Evolutionary conservation across 2,113 vertebrate genomes (phyloP).

Genomic region (Uropsilus gracilis): DNA sequence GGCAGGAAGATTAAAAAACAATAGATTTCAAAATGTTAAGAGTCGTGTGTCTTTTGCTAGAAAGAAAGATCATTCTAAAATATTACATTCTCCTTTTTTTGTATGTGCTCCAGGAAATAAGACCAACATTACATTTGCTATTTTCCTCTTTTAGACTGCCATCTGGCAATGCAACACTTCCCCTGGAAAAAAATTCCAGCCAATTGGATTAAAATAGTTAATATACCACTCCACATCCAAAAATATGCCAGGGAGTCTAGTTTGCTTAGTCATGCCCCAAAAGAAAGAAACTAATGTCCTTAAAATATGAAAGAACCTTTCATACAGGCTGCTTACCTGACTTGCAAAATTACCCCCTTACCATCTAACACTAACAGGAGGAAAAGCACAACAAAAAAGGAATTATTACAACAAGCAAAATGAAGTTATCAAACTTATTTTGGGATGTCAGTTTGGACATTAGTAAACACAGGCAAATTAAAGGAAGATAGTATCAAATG

Average conservation of each 20-base stretch:
- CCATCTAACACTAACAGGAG: neutral
- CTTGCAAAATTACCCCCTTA: neutral
- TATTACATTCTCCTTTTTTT: constrained; percentile 52
- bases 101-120: constrained; percentile 74
- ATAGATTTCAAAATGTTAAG: constrained; percentile 52
- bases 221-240: constrained; percentile 30
- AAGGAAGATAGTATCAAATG: neutral
- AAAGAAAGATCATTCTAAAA: constrained; percentile 77
- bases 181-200: constrained; percentile 59
- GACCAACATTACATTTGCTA: constrained; percentile 64
- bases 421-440: constrained; percentile 17
- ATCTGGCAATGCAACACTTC: constrained; percentile 69
- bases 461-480: neutral
- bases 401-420: neutral
- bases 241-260: constrained; percentile 54
- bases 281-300: constrained; percentile 41
- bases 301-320: constrained; percentile 50
- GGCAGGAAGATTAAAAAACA: neutral
- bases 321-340: constrained; percentile 12
- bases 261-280: constrained; percentile 44
- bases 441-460: neutral
- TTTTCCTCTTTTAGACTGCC: constrained; percentile 74
- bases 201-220: constrained; percentile 67
- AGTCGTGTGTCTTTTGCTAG: constrained; percentile 64
- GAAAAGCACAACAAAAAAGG: neutral